Conservation (phyloP, 2,797 vertebrate species). For the Tangara arthus region DNA sequence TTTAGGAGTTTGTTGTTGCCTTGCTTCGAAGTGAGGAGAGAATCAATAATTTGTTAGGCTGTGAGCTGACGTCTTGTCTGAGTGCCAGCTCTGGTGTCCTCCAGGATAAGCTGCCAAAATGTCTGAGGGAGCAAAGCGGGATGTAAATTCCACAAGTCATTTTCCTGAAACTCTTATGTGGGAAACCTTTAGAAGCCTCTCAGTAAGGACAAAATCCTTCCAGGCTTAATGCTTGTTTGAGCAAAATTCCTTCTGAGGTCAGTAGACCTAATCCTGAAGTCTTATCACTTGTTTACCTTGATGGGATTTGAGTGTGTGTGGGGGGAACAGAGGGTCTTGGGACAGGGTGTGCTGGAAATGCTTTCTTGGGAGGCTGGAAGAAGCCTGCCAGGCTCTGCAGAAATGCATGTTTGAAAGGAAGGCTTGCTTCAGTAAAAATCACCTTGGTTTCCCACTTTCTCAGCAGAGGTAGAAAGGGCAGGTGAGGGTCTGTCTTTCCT, state of each 20-base stretch:
- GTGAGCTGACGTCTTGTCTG: constrained; percentile 26
- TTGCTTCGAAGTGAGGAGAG: constrained; percentile 36
- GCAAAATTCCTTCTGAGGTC: constrained; percentile 54
- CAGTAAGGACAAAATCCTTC: constrained; percentile 40
- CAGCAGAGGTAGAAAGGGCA: not conserved
- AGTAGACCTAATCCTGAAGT: constrained; percentile 21
- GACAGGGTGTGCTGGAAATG: not conserved
- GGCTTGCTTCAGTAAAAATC: not conserved
- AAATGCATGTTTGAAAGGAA: not conserved
- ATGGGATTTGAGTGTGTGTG: not conserved
- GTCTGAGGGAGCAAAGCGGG: constrained; percentile 11
- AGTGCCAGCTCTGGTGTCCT: constrained; percentile 36
- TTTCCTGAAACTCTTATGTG: constrained; percentile 39
- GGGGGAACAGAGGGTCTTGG: not conserved
- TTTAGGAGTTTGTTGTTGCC: constrained; percentile 38
- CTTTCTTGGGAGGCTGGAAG: not conserved
- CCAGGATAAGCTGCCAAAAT: constrained; percentile 50
- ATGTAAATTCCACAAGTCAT: constrained; percentile 58
- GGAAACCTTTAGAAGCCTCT: constrained; percentile 50
- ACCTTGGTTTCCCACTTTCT: not conserved
- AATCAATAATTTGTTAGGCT: constrained; percentile 62
- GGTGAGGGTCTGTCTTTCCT: not conserved
- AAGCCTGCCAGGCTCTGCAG: not conserved
- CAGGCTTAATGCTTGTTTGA: constrained; percentile 25
- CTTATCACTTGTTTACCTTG: constrained; percentile 9